These are phyloP conservation scores for Chelonus formosanus DNA, from an alignment of 2,888 invertebrate genomes.

Conservation along the genomic window DNA sequence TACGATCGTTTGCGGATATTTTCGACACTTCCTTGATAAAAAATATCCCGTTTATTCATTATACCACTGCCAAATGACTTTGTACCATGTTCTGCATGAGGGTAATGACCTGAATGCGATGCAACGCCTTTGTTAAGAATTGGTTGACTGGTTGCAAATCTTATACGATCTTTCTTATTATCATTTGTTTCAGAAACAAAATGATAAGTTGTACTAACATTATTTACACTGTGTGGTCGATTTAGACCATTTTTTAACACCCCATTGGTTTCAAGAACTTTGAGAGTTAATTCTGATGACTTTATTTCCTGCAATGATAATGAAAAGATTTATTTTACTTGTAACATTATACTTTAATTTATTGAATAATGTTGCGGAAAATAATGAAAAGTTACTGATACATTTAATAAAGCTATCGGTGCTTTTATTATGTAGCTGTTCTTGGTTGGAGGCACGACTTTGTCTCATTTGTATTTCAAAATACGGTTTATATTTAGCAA, in stretches of 20 bases:
- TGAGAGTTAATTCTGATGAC: conserved; percentile 4
- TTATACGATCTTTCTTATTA: conserved; percentile 50
- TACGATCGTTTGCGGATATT: conserved; percentile 64
- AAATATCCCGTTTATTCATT: conserved; percentile 86
- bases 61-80: conserved; percentile 75
- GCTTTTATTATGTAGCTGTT: no score
- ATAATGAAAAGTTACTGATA: no score
- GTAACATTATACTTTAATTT: no score
- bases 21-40: conserved; percentile 83
- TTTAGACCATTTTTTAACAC: conserved; percentile 38
- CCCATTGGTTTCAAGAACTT: conserved; percentile 21
- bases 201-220: conserved; percentile 43
- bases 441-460: no score
- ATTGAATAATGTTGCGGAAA: no score
- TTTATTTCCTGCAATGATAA: conserved; percentile 31
- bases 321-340: no score
- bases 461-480: no score
- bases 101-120: conserved; percentile 44
- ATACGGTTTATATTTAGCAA: no score
- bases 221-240: conserved; percentile 42
- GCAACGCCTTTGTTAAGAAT: conserved; percentile 69
- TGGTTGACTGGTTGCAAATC: conserved; percentile 78
- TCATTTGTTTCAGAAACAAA: conserved; percentile 37
- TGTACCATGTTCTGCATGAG: conserved; percentile 30
- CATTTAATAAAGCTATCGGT: no score